Conservation (phyloP, 2,797 vertebrate species). For the Esox masquinongy region DNA sequence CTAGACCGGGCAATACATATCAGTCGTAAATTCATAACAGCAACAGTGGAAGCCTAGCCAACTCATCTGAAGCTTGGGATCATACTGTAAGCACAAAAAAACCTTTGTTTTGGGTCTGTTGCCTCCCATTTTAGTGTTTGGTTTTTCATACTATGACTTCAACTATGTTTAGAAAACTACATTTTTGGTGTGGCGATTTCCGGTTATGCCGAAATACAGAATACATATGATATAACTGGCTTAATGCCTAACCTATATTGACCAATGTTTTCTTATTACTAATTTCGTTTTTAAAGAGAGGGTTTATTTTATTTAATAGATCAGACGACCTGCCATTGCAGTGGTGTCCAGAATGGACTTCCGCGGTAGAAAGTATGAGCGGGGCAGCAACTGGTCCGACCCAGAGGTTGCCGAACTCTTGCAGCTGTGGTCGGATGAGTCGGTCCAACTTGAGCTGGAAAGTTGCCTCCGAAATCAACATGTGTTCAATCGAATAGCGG, state of each 20-base stretch:
- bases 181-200: background rate
- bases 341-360: slow-evolving; percentile 82
- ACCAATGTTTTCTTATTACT: background rate
- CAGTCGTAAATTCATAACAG: slow-evolving; percentile 21
- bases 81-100: background rate
- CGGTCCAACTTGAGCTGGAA: slow-evolving; percentile 86
- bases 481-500: slow-evolving; percentile 88
- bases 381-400: slow-evolving; percentile 91
- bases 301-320: background rate
- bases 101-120: background rate
- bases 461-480: slow-evolving; percentile 89
- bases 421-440: slow-evolving; percentile 87
- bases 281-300: background rate
- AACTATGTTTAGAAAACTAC: background rate
- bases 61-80: background rate
- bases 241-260: background rate
- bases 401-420: slow-evolving; percentile 89
- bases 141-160: background rate
- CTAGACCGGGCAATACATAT: slow-evolving; percentile 45
- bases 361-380: slow-evolving; percentile 84
- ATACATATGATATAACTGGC: background rate
- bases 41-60: background rate
- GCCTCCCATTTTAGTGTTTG: background rate
- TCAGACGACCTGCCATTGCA: background rate
- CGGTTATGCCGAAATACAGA: background rate